These are phyloP conservation scores for Drosophila saltans DNA, from an alignment of 1,140 invertebrate genomes.

Conservation along the genomic window DNA sequence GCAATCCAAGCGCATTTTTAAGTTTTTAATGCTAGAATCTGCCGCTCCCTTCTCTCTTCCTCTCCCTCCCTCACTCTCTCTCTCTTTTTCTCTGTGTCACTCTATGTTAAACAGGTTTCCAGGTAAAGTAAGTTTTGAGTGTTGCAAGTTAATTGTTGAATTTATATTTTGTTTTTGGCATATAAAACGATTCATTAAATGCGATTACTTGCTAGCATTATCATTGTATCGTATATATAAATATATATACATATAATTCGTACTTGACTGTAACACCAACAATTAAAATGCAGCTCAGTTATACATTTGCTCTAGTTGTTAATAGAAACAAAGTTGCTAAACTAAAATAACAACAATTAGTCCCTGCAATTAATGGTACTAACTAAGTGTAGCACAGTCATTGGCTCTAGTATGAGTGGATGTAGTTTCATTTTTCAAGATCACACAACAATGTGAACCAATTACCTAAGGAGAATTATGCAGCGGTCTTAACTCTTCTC, in stretches of 20 bases:
- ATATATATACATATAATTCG: neutral
- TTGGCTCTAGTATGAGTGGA: no score
- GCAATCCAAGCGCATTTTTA: slow-evolving; percentile 37
- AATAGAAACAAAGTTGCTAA: neutral
- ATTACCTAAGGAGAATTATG: slow-evolving; percentile 43
- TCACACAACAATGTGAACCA: slow-evolving; percentile 19
- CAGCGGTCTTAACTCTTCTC: no score
- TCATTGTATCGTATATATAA: neutral
- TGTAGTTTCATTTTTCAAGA: neutral
- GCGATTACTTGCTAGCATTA: slow-evolving; percentile 9
- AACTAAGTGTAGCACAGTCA: no score
- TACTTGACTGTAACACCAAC: neutral
- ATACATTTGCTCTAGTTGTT: neutral
- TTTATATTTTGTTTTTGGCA: slow-evolving; percentile 10
- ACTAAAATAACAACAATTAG: neutral
- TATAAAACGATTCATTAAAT: slow-evolving; percentile 25
- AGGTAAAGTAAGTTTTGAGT: slow-evolving; percentile 11
- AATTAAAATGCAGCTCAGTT: slow-evolving; percentile 28
- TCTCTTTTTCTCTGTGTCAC: slow-evolving; percentile 13
- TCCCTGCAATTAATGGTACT: no score
- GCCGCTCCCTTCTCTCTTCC: slow-evolving; percentile 26
- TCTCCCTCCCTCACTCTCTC: slow-evolving; percentile 24
- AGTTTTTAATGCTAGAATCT: slow-evolving; percentile 33
- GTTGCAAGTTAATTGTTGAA: slow-evolving; percentile 29
- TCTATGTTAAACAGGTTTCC: slow-evolving; percentile 36